Evolutionary conservation across 2,797 vertebrate genomes (phyloP).

Genomic region (Pempheris klunzingeri): DNA sequence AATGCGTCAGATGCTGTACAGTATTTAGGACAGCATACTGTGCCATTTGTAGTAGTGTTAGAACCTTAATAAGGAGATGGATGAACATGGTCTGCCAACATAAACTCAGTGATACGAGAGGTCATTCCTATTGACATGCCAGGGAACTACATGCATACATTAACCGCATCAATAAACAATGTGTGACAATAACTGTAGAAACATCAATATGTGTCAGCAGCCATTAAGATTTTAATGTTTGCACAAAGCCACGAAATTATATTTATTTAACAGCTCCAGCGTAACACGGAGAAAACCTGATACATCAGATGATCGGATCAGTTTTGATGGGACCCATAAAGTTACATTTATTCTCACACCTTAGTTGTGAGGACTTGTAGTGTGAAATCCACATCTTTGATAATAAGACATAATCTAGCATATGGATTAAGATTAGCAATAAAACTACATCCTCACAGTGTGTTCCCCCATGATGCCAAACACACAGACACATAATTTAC

Average conservation of each 20-base stretch:
- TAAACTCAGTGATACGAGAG: conserved; percentile 44
- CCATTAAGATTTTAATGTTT: conserved; percentile 36
- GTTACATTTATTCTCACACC: not conserved
- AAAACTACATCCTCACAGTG: not conserved
- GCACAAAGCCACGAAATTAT: conserved; percentile 27
- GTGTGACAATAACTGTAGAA: conserved; percentile 46
- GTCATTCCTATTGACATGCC: conserved; percentile 56
- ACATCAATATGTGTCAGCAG: conserved; percentile 59
- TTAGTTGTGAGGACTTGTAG: not conserved
- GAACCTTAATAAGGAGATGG: conserved; percentile 41
- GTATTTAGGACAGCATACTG: conserved; percentile 5
- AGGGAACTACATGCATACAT: conserved; percentile 57
- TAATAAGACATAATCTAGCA: not conserved
- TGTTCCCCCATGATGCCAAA: not conserved
- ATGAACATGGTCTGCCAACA: conserved; percentile 31
- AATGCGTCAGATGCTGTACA: not conserved
- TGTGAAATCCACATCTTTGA: not conserved
- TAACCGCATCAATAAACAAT: conserved; percentile 58
- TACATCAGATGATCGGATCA: conserved; percentile 12
- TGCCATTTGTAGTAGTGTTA: conserved; percentile 19
- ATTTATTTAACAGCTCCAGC: conserved; percentile 18
- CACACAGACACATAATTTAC: not conserved
- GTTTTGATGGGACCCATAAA: not conserved
- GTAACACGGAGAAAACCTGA: conserved; percentile 10
- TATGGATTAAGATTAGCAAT: not conserved